phyloP scores from a whole-genome alignment of 2,888 invertebrate genomes.

The Cheiracanthium punctorium region DNA sequence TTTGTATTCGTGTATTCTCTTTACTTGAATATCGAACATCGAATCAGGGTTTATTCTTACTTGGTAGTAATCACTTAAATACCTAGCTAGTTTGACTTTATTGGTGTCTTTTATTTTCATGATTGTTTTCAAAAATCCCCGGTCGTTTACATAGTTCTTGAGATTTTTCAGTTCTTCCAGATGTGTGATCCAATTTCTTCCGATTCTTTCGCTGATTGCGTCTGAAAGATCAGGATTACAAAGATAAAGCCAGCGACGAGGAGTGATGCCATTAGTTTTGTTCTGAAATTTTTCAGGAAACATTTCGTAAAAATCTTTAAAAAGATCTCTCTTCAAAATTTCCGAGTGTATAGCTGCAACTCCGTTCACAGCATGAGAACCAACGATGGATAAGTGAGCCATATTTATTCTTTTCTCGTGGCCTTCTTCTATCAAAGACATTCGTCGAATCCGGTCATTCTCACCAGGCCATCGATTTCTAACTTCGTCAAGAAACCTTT shows the following conservation, averaged over 20 bases:
- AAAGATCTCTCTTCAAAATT: conserved; percentile 85
- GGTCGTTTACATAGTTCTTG: conserved; percentile 90
- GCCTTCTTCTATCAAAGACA: conserved; percentile 97
- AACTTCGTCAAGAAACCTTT: conserved; percentile 81
- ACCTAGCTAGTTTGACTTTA: conserved; percentile 90
- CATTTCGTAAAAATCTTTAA: conserved; percentile 96
- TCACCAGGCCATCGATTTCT: conserved; percentile 83
- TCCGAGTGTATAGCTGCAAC: conserved; percentile 98
- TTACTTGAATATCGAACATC: conserved; percentile 98
- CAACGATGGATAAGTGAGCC: too few relatives aligned
- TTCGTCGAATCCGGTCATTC: conserved; percentile 78
- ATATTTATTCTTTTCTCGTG: conserved; percentile 98
- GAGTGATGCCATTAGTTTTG: conserved; percentile 99
- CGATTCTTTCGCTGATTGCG: conserved; percentile 97
- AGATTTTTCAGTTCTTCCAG: conserved; percentile 89
- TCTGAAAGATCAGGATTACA: conserved; percentile 98
- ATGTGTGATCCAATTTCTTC: conserved; percentile 96
- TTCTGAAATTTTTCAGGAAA: conserved; percentile 98
- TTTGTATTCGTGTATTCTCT: conserved; percentile 99
- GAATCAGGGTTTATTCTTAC: conserved; percentile 93
- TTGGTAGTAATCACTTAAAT: conserved; percentile 91
- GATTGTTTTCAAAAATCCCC: conserved; percentile 91
- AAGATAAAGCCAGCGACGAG: conserved; percentile 96
- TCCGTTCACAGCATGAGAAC: conserved; percentile 97
- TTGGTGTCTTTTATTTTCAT: conserved; percentile 96